These are phyloP conservation scores for Myotis planiceps DNA, from an alignment of 2,797 vertebrate genomes.

Conservation along the genomic window DNA sequence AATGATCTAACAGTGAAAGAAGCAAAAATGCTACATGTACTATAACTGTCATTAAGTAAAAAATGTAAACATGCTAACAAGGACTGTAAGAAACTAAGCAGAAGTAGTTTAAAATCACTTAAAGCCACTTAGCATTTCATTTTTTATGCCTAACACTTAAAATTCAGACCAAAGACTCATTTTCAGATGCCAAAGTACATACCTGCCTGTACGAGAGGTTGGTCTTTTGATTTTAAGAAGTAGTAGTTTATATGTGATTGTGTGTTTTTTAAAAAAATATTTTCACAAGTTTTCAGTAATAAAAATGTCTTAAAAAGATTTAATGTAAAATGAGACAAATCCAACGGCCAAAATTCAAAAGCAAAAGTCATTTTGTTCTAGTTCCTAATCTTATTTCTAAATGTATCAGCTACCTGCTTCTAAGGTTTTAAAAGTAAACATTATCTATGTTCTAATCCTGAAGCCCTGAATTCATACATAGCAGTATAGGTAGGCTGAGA, in stretches of 20 bases:
- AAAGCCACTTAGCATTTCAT: background rate
- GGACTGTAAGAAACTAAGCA: background rate
- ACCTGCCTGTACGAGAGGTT: background rate
- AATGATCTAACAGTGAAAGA: background rate
- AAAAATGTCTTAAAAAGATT: background rate
- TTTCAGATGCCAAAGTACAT: conserved; percentile 28
- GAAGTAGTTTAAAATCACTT: background rate
- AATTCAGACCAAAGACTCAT: background rate
- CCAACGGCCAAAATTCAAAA: background rate
- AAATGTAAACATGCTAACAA: background rate
- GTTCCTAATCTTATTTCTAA: background rate
- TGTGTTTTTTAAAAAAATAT: conserved; percentile 20
- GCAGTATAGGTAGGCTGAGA: conserved; percentile 60
- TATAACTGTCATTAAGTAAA: background rate
- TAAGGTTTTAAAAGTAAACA: conserved; percentile 50
- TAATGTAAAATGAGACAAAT: background rate
- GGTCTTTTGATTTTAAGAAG: conserved; percentile 1
- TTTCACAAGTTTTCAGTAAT: conserved; percentile 7
- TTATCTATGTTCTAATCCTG: conserved; percentile 7
- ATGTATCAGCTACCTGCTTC: background rate
- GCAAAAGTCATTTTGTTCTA: conserved; percentile 19
- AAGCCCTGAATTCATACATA: conserved; percentile 16
- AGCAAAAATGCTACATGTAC: background rate
- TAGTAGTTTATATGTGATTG: background rate
- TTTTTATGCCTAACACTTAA: background rate